Base-by-base conservation (phyloP, 1,140 invertebrate species). In the Globodera ellingtonae region DNA sequence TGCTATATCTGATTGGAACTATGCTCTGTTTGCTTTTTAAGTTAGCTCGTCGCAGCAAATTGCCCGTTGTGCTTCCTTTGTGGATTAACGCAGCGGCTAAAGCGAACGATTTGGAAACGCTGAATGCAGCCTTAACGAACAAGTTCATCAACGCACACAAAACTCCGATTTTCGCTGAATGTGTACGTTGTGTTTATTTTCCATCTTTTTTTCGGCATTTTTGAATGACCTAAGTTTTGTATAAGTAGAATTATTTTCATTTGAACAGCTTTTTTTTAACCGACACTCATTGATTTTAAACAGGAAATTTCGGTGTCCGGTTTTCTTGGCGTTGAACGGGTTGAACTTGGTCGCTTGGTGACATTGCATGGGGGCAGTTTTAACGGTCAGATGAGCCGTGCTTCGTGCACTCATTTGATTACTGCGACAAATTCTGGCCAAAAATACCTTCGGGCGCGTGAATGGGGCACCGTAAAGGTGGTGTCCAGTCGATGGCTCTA, bases 261-360 rank as follows among this genome's bases (percentile, higher is more conserved):
- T 35, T 35, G 35, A 2, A 35, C 35, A 35, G 35, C n/a, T n/a
- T 35, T 35, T 35, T 35, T 35, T 35, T 35, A 35, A 35, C 0
- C 35, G 35, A 35, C 35, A 35, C 1, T 35, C 3, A 0, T 35
- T 35, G 35, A 35, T 35, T 3, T 72, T 52, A 6, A 6, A 24
- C 10, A 72, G 72, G 21, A 72, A 72, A 79, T 79, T 44, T 79
- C 72, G 4, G 72, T 79, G 35, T 79, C 74, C 9, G 78, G 78
- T 5, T 79, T 72, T n/a, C n/a, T 50, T 44, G 47, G 48, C 4
- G 15, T 15, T 56, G 69, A 79, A 4, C 67, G 67, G 1, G 10
- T 79, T 8, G 74, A 78, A 44, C 79, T 79, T 13, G 78, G 78
- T 0, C 78, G 74, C 13, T 59, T 79, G 21, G 5, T 72, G 48